Percentiles rank a stretch among this genome's conserved stretches.
phyloP scores from a whole-genome alignment of 1,140 invertebrate species.

The Pseudomyrmex concolor region DNA sequence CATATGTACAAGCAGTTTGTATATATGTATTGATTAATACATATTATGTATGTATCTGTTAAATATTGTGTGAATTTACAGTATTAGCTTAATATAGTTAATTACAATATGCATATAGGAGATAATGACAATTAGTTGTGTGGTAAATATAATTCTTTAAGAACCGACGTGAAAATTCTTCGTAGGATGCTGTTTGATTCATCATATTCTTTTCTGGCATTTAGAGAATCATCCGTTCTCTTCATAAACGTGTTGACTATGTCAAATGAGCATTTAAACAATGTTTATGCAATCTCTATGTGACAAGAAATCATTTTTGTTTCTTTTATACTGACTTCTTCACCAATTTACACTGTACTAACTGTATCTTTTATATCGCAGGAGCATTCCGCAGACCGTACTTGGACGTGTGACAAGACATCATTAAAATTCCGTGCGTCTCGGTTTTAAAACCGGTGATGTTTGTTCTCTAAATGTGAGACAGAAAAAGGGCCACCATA shows the following conservation, averaged over 20 bases:
- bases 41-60: no score
- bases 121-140: no score
- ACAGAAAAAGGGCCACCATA: conserved; percentile 33
- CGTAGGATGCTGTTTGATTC: conserved; percentile 4
- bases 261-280: background rate
- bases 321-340: background rate
- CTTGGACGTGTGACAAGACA: conserved; percentile 21
- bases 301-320: background rate
- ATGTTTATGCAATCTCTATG: background rate
- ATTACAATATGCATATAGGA: no score
- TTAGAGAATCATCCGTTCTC: conserved; percentile 5
- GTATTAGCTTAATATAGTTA: no score
- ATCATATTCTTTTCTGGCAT: conserved; percentile 20
- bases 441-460: conserved; percentile 10
- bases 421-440: conserved; percentile 43
- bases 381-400: no score
- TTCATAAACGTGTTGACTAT: background rate
- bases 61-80: no score
- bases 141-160: no score
- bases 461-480: conserved; percentile 34
- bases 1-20: no score
- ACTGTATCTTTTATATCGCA: no score
- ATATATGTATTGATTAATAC: no score
- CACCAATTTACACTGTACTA: no score
- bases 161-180: background rate